phyloP scores from a whole-genome alignment of 2,797 vertebrate genomes.

The Harpagifer antarcticus region DNA sequence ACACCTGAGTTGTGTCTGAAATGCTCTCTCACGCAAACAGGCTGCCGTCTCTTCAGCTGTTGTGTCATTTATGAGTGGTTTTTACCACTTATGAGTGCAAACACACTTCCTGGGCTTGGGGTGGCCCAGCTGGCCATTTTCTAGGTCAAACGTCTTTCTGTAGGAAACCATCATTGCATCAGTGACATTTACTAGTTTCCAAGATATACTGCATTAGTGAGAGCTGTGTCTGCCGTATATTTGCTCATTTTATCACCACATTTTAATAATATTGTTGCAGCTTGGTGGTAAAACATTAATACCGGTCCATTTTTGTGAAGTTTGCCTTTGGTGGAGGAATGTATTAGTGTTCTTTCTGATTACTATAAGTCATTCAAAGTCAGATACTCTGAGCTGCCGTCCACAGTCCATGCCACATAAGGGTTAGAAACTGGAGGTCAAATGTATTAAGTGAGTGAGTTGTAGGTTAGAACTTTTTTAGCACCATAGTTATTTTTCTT shows the following conservation, averaged over 20 bases:
- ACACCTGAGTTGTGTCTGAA: background rate
- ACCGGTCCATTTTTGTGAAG: background rate
- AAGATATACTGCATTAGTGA: background rate
- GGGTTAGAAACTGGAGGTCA: background rate
- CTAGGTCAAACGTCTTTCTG: slow-evolving; percentile 13
- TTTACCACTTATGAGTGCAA: background rate
- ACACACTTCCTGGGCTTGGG: background rate
- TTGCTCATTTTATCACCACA: background rate
- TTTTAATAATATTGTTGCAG: slow-evolving; percentile 4
- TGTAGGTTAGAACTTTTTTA: background rate
- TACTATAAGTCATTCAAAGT: no score
- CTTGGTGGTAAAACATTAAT: background rate
- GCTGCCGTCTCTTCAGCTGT: background rate
- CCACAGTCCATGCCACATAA: background rate
- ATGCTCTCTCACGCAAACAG: background rate
- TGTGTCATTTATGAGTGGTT: slow-evolving; percentile 9
- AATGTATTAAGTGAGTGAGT: background rate
- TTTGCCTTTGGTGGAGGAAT: background rate
- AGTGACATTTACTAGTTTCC: slow-evolving; percentile 9
- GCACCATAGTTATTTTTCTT: background rate
- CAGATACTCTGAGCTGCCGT: no score
- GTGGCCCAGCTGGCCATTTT: background rate
- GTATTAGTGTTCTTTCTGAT: background rate
- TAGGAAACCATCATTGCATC: slow-evolving; percentile 6
- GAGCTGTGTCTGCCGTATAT: background rate